Conservation (phyloP, 2,797 vertebrate species). For the Cercopithecus diana region DNA sequence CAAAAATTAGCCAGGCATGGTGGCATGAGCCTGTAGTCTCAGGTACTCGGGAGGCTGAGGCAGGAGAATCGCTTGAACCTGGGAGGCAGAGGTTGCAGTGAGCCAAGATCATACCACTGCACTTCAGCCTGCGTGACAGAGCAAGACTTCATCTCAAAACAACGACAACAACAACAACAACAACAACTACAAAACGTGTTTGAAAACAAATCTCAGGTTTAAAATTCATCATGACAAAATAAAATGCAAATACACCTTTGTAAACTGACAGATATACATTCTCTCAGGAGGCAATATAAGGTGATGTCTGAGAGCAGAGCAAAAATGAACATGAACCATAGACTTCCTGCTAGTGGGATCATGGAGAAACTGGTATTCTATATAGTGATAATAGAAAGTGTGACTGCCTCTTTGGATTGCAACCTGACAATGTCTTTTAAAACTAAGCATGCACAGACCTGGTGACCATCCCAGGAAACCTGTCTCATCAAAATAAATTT, state of each 20-base stretch:
- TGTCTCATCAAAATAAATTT: neutral
- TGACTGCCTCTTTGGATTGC: neutral
- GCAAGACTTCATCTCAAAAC: neutral
- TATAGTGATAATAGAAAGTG: neutral
- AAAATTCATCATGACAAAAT: neutral
- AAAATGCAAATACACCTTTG: neutral
- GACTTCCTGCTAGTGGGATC: neutral
- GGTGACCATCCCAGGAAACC: neutral
- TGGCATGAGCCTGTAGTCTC: neutral
- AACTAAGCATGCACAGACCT: neutral
- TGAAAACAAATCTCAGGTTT: constrained; percentile 3
- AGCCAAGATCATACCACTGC: neutral
- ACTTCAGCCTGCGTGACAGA: neutral
- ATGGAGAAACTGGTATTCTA: neutral
- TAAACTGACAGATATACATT: neutral
- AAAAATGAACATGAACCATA: neutral
- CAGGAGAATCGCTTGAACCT: neutral
- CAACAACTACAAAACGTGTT: neutral
- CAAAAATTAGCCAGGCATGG: neutral
- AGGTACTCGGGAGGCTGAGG: neutral
- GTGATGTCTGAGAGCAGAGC: neutral
- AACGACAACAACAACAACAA: too few relatives aligned
- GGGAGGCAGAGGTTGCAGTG: neutral
- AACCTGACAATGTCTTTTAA: neutral
- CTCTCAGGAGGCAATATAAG: neutral